A percentile compares a stretch with the other conserved stretches of the same genome.
These are phyloP conservation scores for Botrylloides violaceus DNA, from an alignment of 23 tunicate species.

Conservation along the genomic window DNA sequence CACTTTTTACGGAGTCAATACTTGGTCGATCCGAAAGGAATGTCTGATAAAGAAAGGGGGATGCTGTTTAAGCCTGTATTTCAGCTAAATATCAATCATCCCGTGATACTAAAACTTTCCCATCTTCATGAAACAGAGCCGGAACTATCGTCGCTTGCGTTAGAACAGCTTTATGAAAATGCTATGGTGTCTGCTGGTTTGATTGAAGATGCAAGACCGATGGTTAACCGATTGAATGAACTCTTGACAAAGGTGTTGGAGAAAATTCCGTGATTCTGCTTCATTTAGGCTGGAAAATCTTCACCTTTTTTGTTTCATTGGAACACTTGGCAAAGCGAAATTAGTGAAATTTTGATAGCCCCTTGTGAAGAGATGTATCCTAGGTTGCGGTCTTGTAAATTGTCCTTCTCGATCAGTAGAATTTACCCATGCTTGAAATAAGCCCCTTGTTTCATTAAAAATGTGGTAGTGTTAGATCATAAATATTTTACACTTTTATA, in stretches of 20 bases:
- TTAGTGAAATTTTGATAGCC: no score
- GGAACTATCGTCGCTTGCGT: conserved; percentile 41
- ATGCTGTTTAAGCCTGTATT: conserved; percentile 81
- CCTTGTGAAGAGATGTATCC: no score
- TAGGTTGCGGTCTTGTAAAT: no score
- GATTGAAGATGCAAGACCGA: conserved; percentile 90
- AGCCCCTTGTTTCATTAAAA: no score
- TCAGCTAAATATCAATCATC: conserved; percentile 77
- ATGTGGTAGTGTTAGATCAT: no score
- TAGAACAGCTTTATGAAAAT: conserved; percentile 77
- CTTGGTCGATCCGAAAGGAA: conserved; percentile 71
- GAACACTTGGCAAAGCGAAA: no score
- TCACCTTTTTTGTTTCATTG: no score
- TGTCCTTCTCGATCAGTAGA: no score
- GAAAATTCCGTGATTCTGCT: conserved; percentile 23
- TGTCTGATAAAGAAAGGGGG: conserved; percentile 48
- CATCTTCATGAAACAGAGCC: conserved; percentile 35
- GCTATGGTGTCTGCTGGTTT: conserved; percentile 96
- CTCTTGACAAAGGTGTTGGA: conserved; percentile 57
- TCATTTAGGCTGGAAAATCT: no score
- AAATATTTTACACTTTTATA: no score
- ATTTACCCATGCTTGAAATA: no score
- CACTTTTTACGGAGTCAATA: conserved; percentile 86
- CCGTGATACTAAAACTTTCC: conserved; percentile 56
- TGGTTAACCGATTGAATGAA: conserved; percentile 77